Conservation (phyloP, 2,113 vertebrate species). For the Acrocephalus kingi region DNA sequence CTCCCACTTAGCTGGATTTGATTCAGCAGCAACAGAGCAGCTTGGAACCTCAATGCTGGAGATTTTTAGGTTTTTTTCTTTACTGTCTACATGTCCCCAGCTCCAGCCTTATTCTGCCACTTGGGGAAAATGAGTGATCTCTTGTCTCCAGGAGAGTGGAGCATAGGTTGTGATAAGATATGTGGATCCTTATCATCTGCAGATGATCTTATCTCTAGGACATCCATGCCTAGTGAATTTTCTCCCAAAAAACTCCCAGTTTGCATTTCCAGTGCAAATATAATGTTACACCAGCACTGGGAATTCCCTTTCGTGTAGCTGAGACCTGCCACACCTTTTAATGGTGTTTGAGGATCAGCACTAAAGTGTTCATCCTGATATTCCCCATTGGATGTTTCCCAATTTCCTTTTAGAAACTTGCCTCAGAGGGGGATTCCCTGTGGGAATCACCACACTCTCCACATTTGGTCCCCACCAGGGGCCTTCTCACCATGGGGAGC, state of each 20-base stretch:
- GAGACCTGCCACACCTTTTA: not conserved
- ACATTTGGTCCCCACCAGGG: not conserved
- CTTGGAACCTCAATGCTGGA: not conserved
- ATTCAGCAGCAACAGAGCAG: not conserved
- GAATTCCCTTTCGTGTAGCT: rapidly evolving
- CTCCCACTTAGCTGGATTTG: not conserved
- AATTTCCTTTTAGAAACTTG: not conserved
- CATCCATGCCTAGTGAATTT: not conserved
- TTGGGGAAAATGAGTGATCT: not conserved
- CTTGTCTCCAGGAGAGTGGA: not conserved
- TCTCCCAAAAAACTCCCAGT: not conserved
- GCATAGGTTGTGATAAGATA: not conserved
- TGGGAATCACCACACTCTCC: not conserved
- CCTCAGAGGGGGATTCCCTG: not conserved
- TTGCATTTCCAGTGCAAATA: not conserved
- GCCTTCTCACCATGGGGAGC: not conserved
- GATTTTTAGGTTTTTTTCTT: not conserved
- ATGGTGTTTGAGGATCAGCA: rapidly evolving
- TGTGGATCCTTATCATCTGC: not conserved
- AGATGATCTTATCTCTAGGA: not conserved
- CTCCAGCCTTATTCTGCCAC: not conserved
- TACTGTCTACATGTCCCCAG: rapidly evolving
- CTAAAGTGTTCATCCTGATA: not conserved
- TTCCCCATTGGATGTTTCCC: not conserved
- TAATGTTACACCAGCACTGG: not conserved